Evolutionary conservation across 23 tunicate species (phyloP).

Genomic region (Corella eumyota): DNA sequence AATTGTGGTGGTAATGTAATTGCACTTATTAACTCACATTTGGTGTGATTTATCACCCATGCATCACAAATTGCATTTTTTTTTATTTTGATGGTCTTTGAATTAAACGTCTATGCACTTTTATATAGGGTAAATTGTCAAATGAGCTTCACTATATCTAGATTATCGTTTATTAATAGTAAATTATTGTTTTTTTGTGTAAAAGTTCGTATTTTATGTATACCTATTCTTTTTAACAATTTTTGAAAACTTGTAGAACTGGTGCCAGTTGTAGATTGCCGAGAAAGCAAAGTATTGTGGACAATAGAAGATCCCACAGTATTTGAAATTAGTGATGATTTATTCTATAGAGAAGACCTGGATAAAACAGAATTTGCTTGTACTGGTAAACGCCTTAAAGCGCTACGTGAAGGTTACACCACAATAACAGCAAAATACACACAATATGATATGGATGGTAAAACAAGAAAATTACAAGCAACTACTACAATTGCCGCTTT

Average conservation of each 20-base stretch:
- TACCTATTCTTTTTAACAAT: not conserved
- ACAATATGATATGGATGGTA: slow-evolving; percentile 4
- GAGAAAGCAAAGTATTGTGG: slow-evolving; percentile 27
- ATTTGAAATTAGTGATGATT: slow-evolving; percentile 11
- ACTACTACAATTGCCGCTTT: slow-evolving; percentile 59
- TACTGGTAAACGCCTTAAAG: slow-evolving; percentile 35
- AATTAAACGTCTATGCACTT: no score
- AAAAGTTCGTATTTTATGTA: not conserved
- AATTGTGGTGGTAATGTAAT: not conserved
- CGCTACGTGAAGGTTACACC: slow-evolving; percentile 62
- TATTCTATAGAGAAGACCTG: not conserved
- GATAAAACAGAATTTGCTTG: slow-evolving; percentile 16
- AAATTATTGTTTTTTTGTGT: not conserved
- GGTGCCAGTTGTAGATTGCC: slow-evolving; percentile 45
- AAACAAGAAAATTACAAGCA: slow-evolving; percentile 13
- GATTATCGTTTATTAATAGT: not conserved
- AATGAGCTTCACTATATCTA: not conserved
- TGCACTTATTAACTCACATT: no score
- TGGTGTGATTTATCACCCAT: not conserved
- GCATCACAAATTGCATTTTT: not conserved
- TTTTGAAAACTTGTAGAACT: slow-evolving; percentile 4
- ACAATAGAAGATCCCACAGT: slow-evolving; percentile 16
- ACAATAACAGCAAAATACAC: slow-evolving; percentile 25
- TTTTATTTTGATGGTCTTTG: no score
- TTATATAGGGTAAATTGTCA: no score